Evolutionary conservation across 2,113 vertebrate genomes (phyloP).

Genomic region (Tragelaphus imberbis): DNA sequence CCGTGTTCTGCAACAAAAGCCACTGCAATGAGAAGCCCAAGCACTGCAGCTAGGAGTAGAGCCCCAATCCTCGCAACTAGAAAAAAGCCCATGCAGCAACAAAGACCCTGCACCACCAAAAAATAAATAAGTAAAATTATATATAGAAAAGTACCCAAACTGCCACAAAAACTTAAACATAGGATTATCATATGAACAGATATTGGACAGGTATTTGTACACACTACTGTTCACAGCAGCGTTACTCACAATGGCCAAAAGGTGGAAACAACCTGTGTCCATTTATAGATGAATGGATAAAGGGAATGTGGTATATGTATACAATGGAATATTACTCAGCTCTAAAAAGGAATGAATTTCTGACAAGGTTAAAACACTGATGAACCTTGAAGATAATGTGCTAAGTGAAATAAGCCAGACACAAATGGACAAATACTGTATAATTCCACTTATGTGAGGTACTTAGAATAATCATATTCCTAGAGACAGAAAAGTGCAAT

Average conservation of each 20-base stretch:
- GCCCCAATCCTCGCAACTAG: background rate
- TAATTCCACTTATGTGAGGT: background rate
- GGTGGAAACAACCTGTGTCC: background rate
- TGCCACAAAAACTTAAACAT: background rate
- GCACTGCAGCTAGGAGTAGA: background rate
- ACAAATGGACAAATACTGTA: background rate
- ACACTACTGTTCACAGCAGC: background rate
- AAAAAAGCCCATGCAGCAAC: background rate
- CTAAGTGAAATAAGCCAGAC: background rate
- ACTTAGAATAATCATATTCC: background rate
- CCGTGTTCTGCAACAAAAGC: background rate
- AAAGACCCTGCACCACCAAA: background rate
- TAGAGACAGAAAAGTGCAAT: slow-evolving; percentile 22
- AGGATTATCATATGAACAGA: background rate
- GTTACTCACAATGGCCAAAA: background rate
- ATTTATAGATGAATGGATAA: background rate
- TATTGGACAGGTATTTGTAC: background rate
- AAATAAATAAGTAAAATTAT: background rate
- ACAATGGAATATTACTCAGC: background rate
- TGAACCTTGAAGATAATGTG: background rate
- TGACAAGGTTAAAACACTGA: background rate
- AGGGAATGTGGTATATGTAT: background rate
- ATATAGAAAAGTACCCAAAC: background rate
- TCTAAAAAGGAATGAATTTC: background rate
- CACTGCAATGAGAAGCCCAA: background rate